Base-by-base conservation (phyloP, 2,113 vertebrate genomes). In the Ancistrus triradiatus region DNA sequence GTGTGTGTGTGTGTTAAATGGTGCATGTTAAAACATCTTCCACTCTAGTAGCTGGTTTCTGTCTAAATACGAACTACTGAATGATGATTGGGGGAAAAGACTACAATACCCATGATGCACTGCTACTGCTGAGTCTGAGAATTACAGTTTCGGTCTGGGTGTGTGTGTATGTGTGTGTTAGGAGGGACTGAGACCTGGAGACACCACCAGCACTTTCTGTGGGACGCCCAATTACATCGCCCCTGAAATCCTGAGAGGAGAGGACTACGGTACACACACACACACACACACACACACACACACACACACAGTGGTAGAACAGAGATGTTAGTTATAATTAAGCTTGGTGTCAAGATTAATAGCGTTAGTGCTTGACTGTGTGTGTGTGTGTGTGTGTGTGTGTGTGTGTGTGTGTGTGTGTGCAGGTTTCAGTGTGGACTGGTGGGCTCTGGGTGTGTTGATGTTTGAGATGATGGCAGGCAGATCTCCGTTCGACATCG, bases 381-480 rank as follows among this genome's bases (percentile, higher is more conserved):
- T 48, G 5, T 21, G 22, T 48, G 2, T 59, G 51, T 57, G 9
- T 57, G 7, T 31, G 0, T 17, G 7, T n/a, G 37, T 61, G 42
- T 25, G 7, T 61, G 14, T 15, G 4, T 59, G 15, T 31, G 6
- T 72, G 18, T 25, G 2, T 66, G 25, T 61, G 24, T 63, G 25
- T 71, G 31, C 71, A 92, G 96, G 95, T 46, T 98, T 98, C 78
- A 98, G 95, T 0, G 96, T 99, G 18, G 96, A 98, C 85, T 99
- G 96, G 96, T 99, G 96, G 96, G 96, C 96, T 0, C 87, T 99
- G 4, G 96, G 96, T 1, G 95, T 99, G 10, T 87, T 99, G 3
- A 99, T 99, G 96, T 99, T 99, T 63, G 96, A 99, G 83, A 99
- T 99, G 96, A 99, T 98, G 96, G 95, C 95, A 0, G 96, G 95